Evolutionary conservation across 2,888 invertebrate genomes (phyloP), one percentile per base, ranked within the genome.

Genomic region (Macaria notata): DNA sequence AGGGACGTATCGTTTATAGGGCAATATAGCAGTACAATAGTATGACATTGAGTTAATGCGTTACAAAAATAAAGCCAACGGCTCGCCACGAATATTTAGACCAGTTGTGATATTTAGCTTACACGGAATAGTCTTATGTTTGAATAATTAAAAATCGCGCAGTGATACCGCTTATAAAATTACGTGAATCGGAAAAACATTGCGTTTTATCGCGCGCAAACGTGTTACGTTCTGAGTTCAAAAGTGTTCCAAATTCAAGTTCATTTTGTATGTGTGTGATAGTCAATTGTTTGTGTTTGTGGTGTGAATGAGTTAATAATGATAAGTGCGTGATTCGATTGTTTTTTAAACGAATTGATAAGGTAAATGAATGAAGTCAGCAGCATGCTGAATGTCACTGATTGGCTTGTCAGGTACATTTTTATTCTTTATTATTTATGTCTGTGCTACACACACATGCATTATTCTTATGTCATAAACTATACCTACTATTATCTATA

Each of bases 11-110:
- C 81, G 73, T 81, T 88, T 85, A 88, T 84, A 80, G 85, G 77
- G 79, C 66, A 83, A 81, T 85, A 81, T 85, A 81, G 81, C 73
- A 74, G 71, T 67, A 88, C 88, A 89, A 90, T 81, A 72, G 81
- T 69, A 69, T 75, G 79, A 83, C 84, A 83, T 84, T 81, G 75
- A 72, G 68, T 76, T 78, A 83, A 84, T 86, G 79, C 70, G 51
- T 52, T 81, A 82, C 79, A 78, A 86, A 82, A 85, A 84, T 83
- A 71, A 81, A 73, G 76, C 65, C 67, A 73, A 78, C 73, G 75
- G 68, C 71, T 75, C 75, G 71, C 73, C 71, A 70, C 76, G 69
- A 74, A 75, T 74, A 73, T 72, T 72, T 74, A 68, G 65, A 64
- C 86, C 84, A 89, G 90, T 89, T 82, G 61, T 64, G 62, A 77